Evolutionary conservation across 2,888 invertebrate genomes (phyloP).

Genomic region (Opisthograptis luteolata): DNA sequence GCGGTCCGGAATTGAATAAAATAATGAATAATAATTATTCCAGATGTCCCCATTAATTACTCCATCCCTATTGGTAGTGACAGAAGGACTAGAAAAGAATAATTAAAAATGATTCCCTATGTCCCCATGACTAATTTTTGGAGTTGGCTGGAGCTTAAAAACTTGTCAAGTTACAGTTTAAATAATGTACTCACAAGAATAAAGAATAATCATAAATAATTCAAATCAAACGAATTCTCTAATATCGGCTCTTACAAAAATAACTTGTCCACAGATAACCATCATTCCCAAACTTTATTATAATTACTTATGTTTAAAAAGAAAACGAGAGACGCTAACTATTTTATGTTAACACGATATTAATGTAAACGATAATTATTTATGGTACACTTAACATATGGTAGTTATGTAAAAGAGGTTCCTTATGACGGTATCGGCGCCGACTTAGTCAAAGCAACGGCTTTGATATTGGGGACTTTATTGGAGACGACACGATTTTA

Average conservation of each 20-base stretch:
- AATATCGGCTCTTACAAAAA: constrained; percentile 8
- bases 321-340: constrained; percentile 38
- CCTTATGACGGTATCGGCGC: constrained; percentile 9
- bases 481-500: constrained; percentile 8
- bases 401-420: constrained; percentile 15
- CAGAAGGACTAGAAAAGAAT: too few relatives aligned
- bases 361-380: too few relatives aligned
- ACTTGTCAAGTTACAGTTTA: too few relatives aligned
- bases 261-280: constrained; percentile 2
- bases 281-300: constrained; percentile 6
- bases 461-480: not conserved
- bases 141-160: too few relatives aligned
- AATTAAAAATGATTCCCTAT: too few relatives aligned
- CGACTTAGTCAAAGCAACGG: constrained; percentile 14
- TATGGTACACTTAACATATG: constrained; percentile 17
- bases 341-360: constrained; percentile 40
- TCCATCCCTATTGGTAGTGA: too few relatives aligned
- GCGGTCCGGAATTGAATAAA: too few relatives aligned
- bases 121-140: too few relatives aligned
- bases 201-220: too few relatives aligned
- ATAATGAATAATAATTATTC: too few relatives aligned
- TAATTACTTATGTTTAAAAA: constrained; percentile 21
- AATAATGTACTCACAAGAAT: too few relatives aligned
- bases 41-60: too few relatives aligned
- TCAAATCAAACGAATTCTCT: constrained; percentile 5